Evolutionary conservation across 2,113 vertebrate species (phyloP).

Genomic region (Albula glossodonta): DNA sequence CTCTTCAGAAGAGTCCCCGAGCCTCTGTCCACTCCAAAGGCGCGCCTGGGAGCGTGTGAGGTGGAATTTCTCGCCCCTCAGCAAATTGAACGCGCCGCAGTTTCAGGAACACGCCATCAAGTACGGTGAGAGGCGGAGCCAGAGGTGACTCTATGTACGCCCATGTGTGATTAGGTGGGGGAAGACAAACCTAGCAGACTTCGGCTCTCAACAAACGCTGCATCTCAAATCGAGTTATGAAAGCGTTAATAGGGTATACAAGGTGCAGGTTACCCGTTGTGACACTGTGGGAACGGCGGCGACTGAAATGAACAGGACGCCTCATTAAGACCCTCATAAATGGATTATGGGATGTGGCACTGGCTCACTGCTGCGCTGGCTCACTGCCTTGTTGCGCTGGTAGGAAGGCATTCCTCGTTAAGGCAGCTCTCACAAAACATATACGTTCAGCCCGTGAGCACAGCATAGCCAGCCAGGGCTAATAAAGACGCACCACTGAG

Average conservation of each 20-base stretch:
- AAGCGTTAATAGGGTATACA: background rate
- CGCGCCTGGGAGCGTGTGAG: background rate
- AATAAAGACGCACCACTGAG: background rate
- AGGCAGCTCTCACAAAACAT: background rate
- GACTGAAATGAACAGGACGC: background rate
- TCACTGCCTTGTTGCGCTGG: background rate
- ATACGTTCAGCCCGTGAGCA: background rate
- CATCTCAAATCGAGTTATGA: background rate
- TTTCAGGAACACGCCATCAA: background rate
- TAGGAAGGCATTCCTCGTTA: background rate
- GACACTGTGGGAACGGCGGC: too few species aligned
- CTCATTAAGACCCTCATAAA: background rate
- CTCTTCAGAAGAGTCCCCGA: conserved; percentile 19
- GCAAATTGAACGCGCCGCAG: background rate
- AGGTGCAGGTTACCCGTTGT: background rate
- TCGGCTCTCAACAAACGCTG: background rate
- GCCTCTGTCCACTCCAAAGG: background rate
- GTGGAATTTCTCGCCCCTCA: background rate
- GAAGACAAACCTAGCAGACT: background rate
- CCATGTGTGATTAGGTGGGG: background rate
- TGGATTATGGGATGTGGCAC: background rate
- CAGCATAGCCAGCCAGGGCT: background rate
- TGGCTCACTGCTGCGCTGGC: background rate
- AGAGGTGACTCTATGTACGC: background rate
- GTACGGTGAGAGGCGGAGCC: background rate